Evolutionary conservation across 2,888 invertebrate species (phyloP), one percentile per base, ranked within the genome.

Genomic region (Athalia circularis): DNA sequence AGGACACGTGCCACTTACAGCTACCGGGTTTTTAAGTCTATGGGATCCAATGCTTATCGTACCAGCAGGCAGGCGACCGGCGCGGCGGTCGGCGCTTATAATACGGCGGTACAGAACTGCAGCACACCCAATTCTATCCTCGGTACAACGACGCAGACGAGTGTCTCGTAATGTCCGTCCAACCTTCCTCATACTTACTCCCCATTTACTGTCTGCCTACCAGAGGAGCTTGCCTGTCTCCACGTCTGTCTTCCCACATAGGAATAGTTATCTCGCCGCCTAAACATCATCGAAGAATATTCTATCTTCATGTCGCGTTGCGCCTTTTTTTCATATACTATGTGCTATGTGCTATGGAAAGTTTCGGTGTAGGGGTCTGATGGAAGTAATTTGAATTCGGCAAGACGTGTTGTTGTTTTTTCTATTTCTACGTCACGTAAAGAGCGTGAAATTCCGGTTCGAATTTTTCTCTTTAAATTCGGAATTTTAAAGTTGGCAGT

Each of bases 1-100:
- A 64, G 61, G 85, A 84, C 87, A 83, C 87, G 87, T 86, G 87
- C 87, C 87, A 84, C 86, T 86, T 85, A 83, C 78, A 61, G 75
- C 83, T 83, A 78, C 75, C 75, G 57, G 13, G n/a, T n/a, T n/a
- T n/a, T n/a, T n/a, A n/a, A n/a, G n/a, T n/a, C n/a, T n/a, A n/a
- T n/a, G n/a, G 29, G 29, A 0, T 29, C 29, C 72, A 47, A 13
- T 15, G 75, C 79, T 75, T 65, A 65, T 76, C 76, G 57, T 65
- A 9, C 57, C 47, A 65, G 74, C 45, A 29, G 65, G 57, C 76
- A 43, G n/a, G 8, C 72, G 72, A 45, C 52, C 45, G 62, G 61
- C 29, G 29, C 29, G n/a, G 8, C 72, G 72, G 43, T 47, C 45
- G 62, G 61, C 29, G 29, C 29, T 29, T 29, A 29, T 29, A 29